A percentile compares a stretch with the other conserved stretches of the same genome.
phyloP scores from a whole-genome alignment of 2,797 vertebrate genomes.

The Pempheris klunzingeri region DNA sequence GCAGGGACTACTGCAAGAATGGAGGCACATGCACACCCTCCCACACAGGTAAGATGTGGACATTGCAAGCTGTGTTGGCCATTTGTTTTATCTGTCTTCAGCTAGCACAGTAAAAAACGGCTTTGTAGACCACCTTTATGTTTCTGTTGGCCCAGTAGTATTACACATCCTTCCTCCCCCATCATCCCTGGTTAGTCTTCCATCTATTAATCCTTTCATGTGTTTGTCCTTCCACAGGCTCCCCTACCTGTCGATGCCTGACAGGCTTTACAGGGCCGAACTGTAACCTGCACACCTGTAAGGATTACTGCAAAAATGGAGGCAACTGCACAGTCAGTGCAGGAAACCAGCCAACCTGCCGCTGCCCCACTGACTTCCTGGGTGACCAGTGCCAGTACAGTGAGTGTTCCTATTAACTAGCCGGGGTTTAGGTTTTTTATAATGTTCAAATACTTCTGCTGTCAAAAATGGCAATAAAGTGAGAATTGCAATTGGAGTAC shows the following conservation, averaged over 20 bases:
- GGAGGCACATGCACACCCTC: slow-evolving; percentile 96
- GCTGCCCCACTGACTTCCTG: slow-evolving; percentile 86
- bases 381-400: slow-evolving; percentile 96
- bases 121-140: background rate
- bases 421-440: background rate
- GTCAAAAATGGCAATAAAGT: background rate
- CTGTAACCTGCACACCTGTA: slow-evolving; percentile 92
- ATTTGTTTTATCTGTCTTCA: background rate
- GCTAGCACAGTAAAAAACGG: background rate
- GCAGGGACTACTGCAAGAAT: slow-evolving; percentile 93
- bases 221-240: slow-evolving; percentile 79
- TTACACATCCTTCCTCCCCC: background rate
- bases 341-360: slow-evolving; percentile 96
- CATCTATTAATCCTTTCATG: background rate
- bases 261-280: slow-evolving; percentile 93
- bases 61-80: background rate
- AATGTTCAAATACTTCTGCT: background rate
- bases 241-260: slow-evolving; percentile 94
- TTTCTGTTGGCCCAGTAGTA: background rate
- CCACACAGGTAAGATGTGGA: slow-evolving; percentile 85
- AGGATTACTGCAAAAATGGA: slow-evolving; percentile 90
- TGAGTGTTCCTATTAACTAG: slow-evolving; percentile 80
- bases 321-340: slow-evolving; percentile 92
- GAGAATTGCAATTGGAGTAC: background rate
- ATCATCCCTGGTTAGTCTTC: background rate